Evolutionary conservation across 2,888 invertebrate genomes (phyloP).

Genomic region (Escarpia spicata): DNA sequence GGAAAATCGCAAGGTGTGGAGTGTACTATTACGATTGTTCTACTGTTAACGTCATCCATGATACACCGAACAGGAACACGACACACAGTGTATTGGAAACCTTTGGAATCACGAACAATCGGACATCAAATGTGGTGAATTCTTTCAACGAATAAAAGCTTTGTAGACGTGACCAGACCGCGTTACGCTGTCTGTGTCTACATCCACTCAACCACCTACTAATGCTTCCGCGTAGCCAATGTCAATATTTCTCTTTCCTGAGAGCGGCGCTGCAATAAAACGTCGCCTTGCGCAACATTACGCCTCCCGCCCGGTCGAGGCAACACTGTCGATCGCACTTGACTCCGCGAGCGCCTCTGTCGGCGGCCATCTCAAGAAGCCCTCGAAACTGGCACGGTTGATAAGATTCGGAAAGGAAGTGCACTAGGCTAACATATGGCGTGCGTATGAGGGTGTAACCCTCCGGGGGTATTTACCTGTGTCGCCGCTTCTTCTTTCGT

Average conservation of each 20-base stretch:
- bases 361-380: not conserved
- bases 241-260: constrained; percentile 6
- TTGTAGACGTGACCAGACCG: not conserved
- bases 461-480: not conserved
- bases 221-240: not conserved
- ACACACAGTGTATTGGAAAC: not conserved
- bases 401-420: constrained; percentile 16
- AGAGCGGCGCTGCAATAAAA: not conserved
- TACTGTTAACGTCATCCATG: not conserved
- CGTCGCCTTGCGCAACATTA: not conserved
- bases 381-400: constrained; percentile 12
- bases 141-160: not conserved
- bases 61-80: not conserved
- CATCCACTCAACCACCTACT: not conserved
- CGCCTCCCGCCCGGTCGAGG: not conserved
- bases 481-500: constrained; percentile 44
- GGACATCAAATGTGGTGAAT: not conserved
- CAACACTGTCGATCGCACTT: constrained; percentile 4
- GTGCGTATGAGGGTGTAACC: not conserved
- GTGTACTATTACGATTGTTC: not conserved
- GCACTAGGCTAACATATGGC: not conserved
- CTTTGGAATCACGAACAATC: constrained; percentile 10
- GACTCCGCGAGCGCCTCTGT: not conserved
- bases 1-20: not conserved
- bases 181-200: not conserved